Evolutionary conservation across 2,888 invertebrate genomes (phyloP).

Genomic region (Idaea dimidiata): DNA sequence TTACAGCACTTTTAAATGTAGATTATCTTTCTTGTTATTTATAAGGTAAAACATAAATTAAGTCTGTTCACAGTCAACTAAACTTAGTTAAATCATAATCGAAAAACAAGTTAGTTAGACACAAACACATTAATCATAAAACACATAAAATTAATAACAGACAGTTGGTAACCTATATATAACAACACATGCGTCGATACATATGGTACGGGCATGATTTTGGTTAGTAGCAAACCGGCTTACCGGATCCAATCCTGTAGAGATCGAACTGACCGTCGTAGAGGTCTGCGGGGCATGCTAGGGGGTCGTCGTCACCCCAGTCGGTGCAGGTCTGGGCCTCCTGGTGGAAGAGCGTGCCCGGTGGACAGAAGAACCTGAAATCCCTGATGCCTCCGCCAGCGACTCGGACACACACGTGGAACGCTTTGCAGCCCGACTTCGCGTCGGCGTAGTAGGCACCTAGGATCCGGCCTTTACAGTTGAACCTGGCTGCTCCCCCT

Average conservation of each 20-base stretch:
- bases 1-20: not conserved
- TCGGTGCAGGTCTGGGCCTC: constrained; percentile 95
- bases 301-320: constrained; percentile 88
- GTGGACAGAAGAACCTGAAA: constrained; percentile 93
- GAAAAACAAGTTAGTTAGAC: not conserved
- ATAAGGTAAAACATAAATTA: too few species aligned
- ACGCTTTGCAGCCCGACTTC: constrained; percentile 93
- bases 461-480: constrained; percentile 90
- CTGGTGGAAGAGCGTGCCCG: constrained; percentile 94
- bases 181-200: constrained; percentile 16
- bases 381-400: constrained; percentile 89
- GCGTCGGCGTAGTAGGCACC: constrained; percentile 94
- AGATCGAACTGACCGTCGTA: constrained; percentile 94
- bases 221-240: constrained; percentile 76
- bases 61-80: too few species aligned
- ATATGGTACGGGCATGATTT: not conserved
- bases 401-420: constrained; percentile 93
- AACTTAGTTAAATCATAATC: not conserved
- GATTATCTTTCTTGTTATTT: not conserved
- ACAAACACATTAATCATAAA: constrained; percentile 6
- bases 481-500: constrained; percentile 83
- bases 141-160: constrained; percentile 14
- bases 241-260: constrained; percentile 89
- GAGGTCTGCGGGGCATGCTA: constrained; percentile 91
- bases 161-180: not conserved